Evolutionary conservation across 2,797 vertebrate genomes (phyloP), one percentile per base, ranked within the genome.

Genomic region (Alosa sapidissima): DNA sequence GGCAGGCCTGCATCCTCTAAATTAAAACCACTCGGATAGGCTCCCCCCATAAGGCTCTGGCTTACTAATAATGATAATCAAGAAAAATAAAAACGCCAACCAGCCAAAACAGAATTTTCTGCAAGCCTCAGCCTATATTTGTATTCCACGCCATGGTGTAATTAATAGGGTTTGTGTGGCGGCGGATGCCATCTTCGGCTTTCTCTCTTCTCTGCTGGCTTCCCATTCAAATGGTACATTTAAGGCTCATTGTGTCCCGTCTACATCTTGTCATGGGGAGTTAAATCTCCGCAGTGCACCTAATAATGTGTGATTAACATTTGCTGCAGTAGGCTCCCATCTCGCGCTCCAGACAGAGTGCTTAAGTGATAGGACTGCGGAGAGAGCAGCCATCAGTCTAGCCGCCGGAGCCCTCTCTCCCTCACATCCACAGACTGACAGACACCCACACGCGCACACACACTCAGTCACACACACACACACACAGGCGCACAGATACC

Each of bases 291-390:
- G 88, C 90, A 90, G 91, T 89, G 89, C 88, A 86, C 87, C 92
- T 90, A 90, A 94, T 93, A 93, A 93, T 90, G 90, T 92, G 89
- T 91, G 92, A 94, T 94, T 94, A 93, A 93, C 92, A 91, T 90
- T 78, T 89, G 89, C 89, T 89, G 90, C 89, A 84, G 87, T 88
- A 45, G 72, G 72, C 1, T 41, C 88, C 89, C 83, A 89, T 81
- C 82, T 87, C 92, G 85, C 2, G 83, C 91, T 89, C 91, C 88
- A 91, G 93, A 93, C 86, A n/a, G 81, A 91, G 88, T 87, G 68
- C 87, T 92, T 93, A 91, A 94, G 86, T 86, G 91, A 91, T 85
- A 83, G 0, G 72, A 91, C 91, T 82, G 88, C 88, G 28, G 72
- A 47, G 72, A 78, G 72, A 78, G 72, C 86, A 91, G 89, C 86